Percentiles rank a stretch among this genome's conserved stretches.
phyloP scores from a whole-genome alignment of 2,113 vertebrate species.

The Puma concolor region DNA sequence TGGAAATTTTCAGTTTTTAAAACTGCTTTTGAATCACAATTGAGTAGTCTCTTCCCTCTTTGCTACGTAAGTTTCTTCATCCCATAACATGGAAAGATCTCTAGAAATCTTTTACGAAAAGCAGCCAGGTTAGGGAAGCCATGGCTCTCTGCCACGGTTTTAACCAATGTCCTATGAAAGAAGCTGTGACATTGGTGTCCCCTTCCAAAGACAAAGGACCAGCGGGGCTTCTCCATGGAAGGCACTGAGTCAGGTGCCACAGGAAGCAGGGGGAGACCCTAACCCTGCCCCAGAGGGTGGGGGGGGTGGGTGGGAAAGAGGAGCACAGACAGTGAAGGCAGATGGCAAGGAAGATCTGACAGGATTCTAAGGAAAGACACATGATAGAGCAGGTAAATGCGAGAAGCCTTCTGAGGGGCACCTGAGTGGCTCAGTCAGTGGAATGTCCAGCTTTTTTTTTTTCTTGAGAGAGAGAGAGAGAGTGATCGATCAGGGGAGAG shows the following conservation, averaged over 20 bases:
- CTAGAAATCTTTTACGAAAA: neutral
- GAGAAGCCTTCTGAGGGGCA: neutral
- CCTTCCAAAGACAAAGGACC: neutral
- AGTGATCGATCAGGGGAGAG: too few species aligned
- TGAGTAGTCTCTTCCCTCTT: neutral
- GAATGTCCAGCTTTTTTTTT: too few species aligned
- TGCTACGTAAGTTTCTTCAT: neutral
- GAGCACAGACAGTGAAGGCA: neutral
- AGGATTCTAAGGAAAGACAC: neutral
- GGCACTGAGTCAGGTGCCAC: neutral
- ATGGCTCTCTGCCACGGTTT: neutral
- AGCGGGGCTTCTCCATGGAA: neutral
- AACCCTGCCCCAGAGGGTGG: neutral
- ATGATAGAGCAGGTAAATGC: rapidly evolving
- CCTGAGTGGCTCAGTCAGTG: too few species aligned
- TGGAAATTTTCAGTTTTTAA: neutral
- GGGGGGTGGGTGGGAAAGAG: too few species aligned
- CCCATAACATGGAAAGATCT: neutral
- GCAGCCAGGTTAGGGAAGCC: neutral
- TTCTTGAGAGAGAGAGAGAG: too few species aligned
- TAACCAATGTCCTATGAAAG: neutral
- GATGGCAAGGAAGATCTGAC: neutral
- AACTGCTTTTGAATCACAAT: neutral
- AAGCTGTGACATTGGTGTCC: neutral
- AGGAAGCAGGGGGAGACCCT: neutral